These are phyloP conservation scores for Limnephilus auricula DNA, from an alignment of 2,888 invertebrate species.

Conservation along the genomic window DNA sequence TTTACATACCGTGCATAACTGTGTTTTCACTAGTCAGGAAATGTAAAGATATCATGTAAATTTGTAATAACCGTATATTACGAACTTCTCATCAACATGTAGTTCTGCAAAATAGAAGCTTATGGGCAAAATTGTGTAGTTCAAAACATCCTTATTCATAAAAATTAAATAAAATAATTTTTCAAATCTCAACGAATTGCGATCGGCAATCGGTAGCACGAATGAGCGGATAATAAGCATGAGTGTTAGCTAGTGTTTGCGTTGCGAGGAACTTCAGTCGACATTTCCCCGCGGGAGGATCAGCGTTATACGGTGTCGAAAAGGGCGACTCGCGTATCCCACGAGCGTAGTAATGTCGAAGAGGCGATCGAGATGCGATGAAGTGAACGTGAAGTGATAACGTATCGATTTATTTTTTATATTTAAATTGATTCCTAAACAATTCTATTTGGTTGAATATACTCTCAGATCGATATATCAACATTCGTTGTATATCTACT, in stretches of 20 bases:
- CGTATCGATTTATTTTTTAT: too few species aligned
- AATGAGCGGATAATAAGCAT: constrained; percentile 53
- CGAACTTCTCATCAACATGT: too few species aligned
- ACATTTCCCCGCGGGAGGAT: constrained; percentile 36
- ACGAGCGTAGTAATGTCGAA: neutral
- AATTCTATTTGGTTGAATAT: too few species aligned
- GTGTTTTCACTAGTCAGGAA: too few species aligned
- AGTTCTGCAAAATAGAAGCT: too few species aligned
- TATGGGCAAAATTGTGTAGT: too few species aligned
- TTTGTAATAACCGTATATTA: too few species aligned
- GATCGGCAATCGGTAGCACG: constrained; percentile 46
- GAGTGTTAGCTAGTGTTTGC: constrained; percentile 15
- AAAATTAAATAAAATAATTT: neutral
- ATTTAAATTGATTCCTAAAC: too few species aligned
- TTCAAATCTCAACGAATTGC: constrained; percentile 13
- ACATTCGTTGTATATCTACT: too few species aligned
- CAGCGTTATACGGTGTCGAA: constrained; percentile 46
- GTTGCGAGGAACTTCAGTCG: neutral
- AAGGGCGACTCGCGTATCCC: constrained; percentile 35
- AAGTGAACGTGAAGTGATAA: neutral
- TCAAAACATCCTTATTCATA: neutral
- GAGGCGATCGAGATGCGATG: constrained; percentile 18
- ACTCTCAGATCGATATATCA: too few species aligned
- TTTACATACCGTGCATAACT: too few species aligned
- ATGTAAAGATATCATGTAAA: too few species aligned